These are phyloP conservation scores for Alcedo quadribrachys DNA, from an alignment of 2,797 vertebrate species.

Conservation along the genomic window DNA sequence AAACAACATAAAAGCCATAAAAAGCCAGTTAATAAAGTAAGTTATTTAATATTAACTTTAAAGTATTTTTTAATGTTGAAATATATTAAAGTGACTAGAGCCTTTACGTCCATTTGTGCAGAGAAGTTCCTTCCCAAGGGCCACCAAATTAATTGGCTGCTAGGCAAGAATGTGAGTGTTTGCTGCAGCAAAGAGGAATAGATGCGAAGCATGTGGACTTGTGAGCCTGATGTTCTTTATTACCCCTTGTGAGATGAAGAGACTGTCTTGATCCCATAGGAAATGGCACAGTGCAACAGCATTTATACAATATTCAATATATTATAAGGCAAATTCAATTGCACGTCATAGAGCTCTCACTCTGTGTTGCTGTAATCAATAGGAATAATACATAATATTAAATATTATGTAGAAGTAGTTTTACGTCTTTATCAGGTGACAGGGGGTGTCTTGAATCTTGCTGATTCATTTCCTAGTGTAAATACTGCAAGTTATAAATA, in stretches of 20 bases:
- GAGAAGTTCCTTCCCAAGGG: not conserved
- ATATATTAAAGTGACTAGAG: not conserved
- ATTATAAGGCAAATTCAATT: constrained; percentile 16
- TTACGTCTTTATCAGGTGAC: not conserved
- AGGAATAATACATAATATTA: not conserved
- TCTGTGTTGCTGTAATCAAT: not conserved
- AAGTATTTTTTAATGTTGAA: not conserved
- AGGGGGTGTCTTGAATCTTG: not conserved
- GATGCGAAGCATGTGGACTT: not conserved
- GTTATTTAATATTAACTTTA: not conserved
- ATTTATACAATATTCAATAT: not conserved
- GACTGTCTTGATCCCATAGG: not conserved
- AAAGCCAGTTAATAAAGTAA: constrained; percentile 12
- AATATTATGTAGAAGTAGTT: not conserved
- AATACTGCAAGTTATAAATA: not conserved
- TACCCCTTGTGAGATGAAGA: not conserved
- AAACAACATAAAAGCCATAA: constrained; percentile 16
- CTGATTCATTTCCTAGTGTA: not conserved
- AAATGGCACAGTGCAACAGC: not conserved
- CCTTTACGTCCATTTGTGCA: not conserved
- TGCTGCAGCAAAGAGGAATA: not conserved
- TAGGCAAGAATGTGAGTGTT: not conserved
- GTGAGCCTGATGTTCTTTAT: constrained; percentile 2
- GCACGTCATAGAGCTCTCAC: not conserved
- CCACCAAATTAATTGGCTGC: not conserved